Conservation (phyloP, 2,888 invertebrate genomes). For the Netelia virgata region DNA sequence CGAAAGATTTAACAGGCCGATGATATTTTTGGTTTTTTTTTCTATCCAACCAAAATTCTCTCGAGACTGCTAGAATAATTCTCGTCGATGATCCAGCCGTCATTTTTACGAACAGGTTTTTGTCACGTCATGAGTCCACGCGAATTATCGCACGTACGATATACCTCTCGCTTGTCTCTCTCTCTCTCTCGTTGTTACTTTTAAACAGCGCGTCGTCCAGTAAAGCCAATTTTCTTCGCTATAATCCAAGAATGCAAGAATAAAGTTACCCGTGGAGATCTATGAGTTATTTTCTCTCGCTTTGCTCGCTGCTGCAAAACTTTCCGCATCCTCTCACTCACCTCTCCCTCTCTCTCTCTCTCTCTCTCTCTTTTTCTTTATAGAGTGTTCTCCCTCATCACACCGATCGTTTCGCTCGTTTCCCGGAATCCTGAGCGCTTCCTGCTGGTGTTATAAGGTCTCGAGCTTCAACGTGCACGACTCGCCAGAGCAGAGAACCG, state of each 20-base stretch:
- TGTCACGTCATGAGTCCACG: background rate
- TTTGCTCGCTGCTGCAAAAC: conserved; percentile 18
- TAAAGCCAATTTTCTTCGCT: conserved; percentile 50
- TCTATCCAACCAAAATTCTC: no score
- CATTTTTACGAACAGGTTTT: conserved; percentile 29
- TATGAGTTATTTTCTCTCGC: conserved; percentile 33
- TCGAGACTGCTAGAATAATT: no score
- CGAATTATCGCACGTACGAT: background rate
- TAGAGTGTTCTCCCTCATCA: conserved; percentile 65
- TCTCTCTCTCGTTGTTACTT: conserved; percentile 17
- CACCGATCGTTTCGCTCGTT: conserved; percentile 69
- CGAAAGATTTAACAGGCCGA: no score
- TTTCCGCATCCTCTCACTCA: conserved; percentile 45
- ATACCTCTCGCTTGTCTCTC: conserved; percentile 30
- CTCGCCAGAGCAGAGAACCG: conserved; percentile 19
- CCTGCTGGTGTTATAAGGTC: conserved; percentile 65
- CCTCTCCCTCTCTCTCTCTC: no score
- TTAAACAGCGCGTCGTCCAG: conserved; percentile 18
- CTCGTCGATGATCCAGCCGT: background rate
- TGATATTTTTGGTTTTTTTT: no score
- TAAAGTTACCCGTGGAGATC: conserved; percentile 49
- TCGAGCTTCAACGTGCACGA: conserved; percentile 47
- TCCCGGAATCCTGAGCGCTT: conserved; percentile 70
- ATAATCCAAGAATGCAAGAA: conserved; percentile 57
- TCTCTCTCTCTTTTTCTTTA: no score